Percentiles rank a stretch among this genome's conserved stretches.
These are phyloP conservation scores for Nudaria mundana DNA, from an alignment of 2,888 invertebrate genomes.

Conservation along the genomic window DNA sequence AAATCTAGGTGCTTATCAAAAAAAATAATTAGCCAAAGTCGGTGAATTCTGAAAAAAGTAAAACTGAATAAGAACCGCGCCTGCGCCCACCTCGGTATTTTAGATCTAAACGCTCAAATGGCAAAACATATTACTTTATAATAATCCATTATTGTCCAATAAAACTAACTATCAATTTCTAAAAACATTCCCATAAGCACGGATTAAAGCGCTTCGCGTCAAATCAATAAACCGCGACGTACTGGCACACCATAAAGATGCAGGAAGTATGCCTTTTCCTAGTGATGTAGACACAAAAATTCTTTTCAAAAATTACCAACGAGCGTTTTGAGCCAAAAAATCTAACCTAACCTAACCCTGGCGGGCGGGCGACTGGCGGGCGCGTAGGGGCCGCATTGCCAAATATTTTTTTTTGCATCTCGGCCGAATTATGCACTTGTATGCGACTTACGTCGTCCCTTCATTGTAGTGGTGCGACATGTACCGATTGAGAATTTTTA, in stretches of 20 bases:
- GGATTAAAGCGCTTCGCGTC: constrained; percentile 48
- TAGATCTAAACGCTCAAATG: constrained; percentile 58
- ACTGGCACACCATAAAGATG: constrained; percentile 60
- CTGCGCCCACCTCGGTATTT: constrained; percentile 47
- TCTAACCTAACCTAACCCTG: constrained; percentile 82
- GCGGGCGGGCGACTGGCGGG: constrained; percentile 80
- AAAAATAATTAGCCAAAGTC: constrained; percentile 57
- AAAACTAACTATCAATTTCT: constrained; percentile 45
- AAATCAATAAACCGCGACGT: constrained; percentile 69
- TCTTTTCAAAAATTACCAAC: constrained; percentile 73
- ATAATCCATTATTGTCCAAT: constrained; percentile 35
- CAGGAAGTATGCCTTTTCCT: constrained; percentile 65
- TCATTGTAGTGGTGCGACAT: constrained; percentile 80
- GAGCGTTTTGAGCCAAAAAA: constrained; percentile 81
- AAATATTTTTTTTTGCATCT: constrained; percentile 82
- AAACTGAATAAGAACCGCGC: constrained; percentile 46
- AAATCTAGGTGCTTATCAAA: constrained; percentile 50
- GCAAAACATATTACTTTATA: constrained; percentile 37
- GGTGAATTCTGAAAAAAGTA: constrained; percentile 57
- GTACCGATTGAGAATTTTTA: constrained; percentile 78
- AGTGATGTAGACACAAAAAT: constrained; percentile 63
- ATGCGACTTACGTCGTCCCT: constrained; percentile 81
- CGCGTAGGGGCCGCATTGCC: constrained; percentile 81
- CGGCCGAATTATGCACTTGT: constrained; percentile 82
- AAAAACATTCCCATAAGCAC: constrained; percentile 60